phyloP scores from a whole-genome alignment of 2,797 vertebrate species.

The Selene dorsalis region DNA sequence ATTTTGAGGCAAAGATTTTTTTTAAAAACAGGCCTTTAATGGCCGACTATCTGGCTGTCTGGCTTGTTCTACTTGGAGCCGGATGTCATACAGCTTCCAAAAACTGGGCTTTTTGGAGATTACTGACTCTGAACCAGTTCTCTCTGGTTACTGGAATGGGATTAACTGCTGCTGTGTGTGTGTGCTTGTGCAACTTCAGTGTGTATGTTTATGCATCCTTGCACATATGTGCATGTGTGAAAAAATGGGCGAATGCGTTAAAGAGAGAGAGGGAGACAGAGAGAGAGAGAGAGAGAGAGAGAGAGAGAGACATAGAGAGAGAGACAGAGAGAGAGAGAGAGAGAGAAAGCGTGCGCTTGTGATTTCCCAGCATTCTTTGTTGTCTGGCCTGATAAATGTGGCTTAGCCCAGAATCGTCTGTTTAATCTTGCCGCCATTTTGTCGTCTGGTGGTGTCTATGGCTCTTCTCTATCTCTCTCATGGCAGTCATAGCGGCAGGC shows the following conservation, averaged over 20 bases:
- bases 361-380: slow-evolving; percentile 73
- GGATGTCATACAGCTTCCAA: slow-evolving; percentile 79
- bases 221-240: slow-evolving; percentile 56
- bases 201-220: slow-evolving; percentile 35
- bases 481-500: slow-evolving; percentile 71
- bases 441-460: slow-evolving; percentile 69
- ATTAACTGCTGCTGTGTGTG: slow-evolving; percentile 75
- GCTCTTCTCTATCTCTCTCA: slow-evolving; percentile 66
- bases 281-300: background rate
- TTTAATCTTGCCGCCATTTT: slow-evolving; percentile 84
- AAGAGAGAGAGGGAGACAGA: background rate
- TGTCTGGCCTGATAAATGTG: slow-evolving; percentile 68
- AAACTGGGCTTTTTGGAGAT: slow-evolving; percentile 84
- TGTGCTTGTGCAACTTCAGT: slow-evolving; percentile 39
- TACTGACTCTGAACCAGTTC: slow-evolving; percentile 84
- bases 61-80: slow-evolving; percentile 70
- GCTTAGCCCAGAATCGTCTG: slow-evolving; percentile 67
- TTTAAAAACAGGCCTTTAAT: slow-evolving; percentile 27
- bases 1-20: slow-evolving; percentile 28
- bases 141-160: slow-evolving; percentile 83
- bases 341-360: slow-evolving; percentile 42
- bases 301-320: background rate
- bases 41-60: slow-evolving; percentile 48
- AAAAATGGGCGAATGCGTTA: slow-evolving; percentile 45
- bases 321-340: background rate